Evolutionary conservation across 2,113 vertebrate genomes (phyloP).

Genomic region (Capreolus pygargus): DNA sequence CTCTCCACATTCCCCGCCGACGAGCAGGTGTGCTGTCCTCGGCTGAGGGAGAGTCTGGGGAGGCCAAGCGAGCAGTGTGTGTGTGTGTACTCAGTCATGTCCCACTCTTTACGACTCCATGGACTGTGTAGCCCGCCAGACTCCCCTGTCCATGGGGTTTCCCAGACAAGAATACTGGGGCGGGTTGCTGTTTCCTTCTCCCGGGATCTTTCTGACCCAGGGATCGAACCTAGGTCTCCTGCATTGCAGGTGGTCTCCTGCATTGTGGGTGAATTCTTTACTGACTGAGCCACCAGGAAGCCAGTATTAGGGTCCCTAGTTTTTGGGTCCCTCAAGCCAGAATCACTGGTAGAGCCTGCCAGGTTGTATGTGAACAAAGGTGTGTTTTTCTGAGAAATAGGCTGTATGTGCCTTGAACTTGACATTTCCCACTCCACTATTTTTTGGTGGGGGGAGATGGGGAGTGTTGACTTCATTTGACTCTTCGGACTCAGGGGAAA

Average conservation of each 20-base stretch:
- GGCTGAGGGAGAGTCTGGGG: not conserved
- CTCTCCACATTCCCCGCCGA: not conserved
- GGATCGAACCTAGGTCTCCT: not conserved
- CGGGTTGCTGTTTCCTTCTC: not conserved
- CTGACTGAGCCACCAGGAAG: not conserved
- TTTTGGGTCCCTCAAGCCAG: not conserved
- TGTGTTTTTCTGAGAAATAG: not conserved
- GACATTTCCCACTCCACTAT: not conserved
- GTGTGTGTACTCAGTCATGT: not conserved
- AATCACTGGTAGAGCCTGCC: not conserved
- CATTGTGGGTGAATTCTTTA: not conserved
- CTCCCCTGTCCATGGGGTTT: not conserved
- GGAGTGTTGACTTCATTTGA: not conserved
- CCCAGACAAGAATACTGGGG: not conserved
- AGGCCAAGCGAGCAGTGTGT: not conserved
- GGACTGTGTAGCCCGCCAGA: not conserved
- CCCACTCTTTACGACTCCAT: not conserved
- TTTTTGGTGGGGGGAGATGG: not conserved
- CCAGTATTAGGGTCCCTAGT: not conserved
- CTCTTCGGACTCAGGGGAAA: not conserved
- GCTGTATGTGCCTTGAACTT: not conserved
- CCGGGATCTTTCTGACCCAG: not conserved
- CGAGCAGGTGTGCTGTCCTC: fast-evolving
- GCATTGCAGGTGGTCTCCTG: not conserved
- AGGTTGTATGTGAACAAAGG: not conserved